Evolutionary conservation across 2,888 invertebrate genomes (phyloP).

Genomic region (Corythucha ciliata): DNA sequence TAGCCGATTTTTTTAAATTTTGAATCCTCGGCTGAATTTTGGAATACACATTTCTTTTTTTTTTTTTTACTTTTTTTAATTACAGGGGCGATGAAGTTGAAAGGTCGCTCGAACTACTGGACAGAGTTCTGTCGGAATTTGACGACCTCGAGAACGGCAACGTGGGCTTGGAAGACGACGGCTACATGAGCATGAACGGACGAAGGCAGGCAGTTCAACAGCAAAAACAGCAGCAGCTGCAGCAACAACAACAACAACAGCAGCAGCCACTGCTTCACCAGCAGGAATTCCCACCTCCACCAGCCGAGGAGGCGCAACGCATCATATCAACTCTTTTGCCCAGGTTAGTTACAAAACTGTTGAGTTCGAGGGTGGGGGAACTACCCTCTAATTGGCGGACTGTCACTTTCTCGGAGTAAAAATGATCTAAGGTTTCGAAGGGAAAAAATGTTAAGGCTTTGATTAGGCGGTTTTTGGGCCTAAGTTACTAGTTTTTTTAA

Average conservation of each 20-base stretch:
- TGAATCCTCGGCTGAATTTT: no score
- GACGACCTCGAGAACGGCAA: conserved; percentile 63
- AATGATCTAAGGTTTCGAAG: no score
- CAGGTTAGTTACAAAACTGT: conserved; percentile 54
- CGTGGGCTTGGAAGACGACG: conserved; percentile 77
- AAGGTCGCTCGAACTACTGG: conserved; percentile 76
- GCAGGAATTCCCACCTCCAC: conserved; percentile 41
- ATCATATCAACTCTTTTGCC: conserved; percentile 66
- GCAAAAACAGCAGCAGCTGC: not conserved
- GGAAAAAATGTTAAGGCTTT: no score
- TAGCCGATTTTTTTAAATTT: no score
- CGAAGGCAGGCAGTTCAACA: no score
- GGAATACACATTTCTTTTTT: not conserved
- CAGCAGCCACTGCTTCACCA: no score
- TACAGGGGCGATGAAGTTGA: conserved; percentile 77
- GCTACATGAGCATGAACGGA: conserved; percentile 87
- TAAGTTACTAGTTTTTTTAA: no score
- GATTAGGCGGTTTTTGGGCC: no score
- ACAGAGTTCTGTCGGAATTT: conserved; percentile 82
- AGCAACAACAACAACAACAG: no score
- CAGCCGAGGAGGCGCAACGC: conserved; percentile 62
- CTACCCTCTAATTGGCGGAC: no score
- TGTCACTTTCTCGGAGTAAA: no score
- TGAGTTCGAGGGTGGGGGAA: no score
- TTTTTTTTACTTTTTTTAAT: conserved; percentile 13